Evolutionary conservation across 1,140 invertebrate genomes (phyloP).

Genomic region (Rhopalosiphum maidis): DNA sequence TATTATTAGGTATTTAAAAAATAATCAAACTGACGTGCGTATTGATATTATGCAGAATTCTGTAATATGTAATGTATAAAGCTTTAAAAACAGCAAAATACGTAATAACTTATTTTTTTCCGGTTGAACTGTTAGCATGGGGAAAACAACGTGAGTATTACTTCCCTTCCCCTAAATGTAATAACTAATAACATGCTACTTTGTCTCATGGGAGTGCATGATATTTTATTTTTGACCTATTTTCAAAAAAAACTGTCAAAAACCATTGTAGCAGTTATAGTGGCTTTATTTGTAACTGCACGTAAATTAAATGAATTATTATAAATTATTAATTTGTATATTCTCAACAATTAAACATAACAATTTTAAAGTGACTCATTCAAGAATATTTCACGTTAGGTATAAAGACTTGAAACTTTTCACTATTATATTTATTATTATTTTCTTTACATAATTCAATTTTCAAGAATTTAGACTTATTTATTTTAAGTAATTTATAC

Average conservation of each 20-base stretch:
- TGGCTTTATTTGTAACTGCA: background rate
- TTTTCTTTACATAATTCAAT: background rate
- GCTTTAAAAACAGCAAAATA: background rate
- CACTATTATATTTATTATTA: background rate
- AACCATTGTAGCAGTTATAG: background rate
- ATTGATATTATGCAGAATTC: background rate
- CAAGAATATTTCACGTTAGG: background rate
- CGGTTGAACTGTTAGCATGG: background rate
- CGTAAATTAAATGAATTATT: background rate
- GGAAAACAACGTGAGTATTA: background rate
- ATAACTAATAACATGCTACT: background rate
- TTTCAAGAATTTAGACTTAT: background rate
- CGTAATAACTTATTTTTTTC: background rate
- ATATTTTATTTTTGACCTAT: conserved; percentile 3
- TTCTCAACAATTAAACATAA: background rate
- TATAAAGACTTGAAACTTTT: background rate
- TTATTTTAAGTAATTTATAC: no score
- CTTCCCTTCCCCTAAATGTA: background rate
- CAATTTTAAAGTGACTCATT: background rate
- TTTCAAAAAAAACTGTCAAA: background rate
- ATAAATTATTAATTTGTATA: background rate
- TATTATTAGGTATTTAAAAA: background rate
- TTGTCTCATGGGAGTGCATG: background rate
- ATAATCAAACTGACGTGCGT: background rate
- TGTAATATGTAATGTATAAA: background rate